Conservation (phyloP, 2,888 invertebrate species). For the Eupithecia exiguata region DNA sequence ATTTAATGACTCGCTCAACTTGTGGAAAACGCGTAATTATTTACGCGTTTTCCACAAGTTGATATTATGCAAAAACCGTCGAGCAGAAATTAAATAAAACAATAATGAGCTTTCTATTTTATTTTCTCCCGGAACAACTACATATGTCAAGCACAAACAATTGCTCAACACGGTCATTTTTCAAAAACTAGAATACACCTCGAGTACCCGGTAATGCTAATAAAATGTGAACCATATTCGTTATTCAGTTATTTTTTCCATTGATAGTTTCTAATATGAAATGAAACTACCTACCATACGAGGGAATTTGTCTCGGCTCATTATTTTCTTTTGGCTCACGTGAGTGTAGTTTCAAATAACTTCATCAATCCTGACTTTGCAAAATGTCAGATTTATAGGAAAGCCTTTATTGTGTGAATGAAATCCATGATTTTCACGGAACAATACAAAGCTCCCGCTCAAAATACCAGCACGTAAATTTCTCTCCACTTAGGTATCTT, state of each 20-base stretch:
- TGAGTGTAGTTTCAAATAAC: neutral
- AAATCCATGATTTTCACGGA: neutral
- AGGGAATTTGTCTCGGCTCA: neutral
- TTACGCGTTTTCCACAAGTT: no score
- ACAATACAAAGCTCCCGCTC: slow-evolving; percentile 1
- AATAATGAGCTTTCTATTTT: neutral
- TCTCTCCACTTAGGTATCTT: slow-evolving; percentile 56
- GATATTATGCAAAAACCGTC: neutral
- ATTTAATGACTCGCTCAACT: neutral
- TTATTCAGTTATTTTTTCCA: neutral
- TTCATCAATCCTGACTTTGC: neutral
- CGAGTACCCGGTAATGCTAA: neutral
- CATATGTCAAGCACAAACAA: neutral
- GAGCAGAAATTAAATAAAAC: neutral
- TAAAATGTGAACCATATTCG: neutral
- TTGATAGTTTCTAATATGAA: neutral
- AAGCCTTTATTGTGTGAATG: neutral
- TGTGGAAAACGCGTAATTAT: no score
- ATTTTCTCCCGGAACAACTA: neutral
- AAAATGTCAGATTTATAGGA: neutral
- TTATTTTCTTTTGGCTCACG: neutral
- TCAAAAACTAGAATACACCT: neutral
- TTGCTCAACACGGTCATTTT: neutral
- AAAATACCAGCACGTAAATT: slow-evolving; percentile 38
- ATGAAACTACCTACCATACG: neutral